These are phyloP conservation scores for Macrotrachela quadricornifera DNA, from an alignment of 1,140 invertebrate species.

Conservation along the genomic window DNA sequence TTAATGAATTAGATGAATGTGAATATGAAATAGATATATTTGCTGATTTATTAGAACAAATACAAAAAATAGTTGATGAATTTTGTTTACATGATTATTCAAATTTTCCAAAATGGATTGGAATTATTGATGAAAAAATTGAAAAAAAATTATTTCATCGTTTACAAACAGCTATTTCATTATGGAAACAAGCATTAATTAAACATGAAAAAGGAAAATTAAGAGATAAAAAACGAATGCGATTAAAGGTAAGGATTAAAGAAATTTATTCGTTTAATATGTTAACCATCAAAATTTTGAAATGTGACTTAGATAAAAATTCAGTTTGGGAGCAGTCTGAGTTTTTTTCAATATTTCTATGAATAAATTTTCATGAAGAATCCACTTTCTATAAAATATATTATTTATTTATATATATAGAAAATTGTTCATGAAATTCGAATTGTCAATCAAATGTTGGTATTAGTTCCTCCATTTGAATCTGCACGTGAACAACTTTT, in stretches of 20 bases:
- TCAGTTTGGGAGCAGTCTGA: too few species aligned
- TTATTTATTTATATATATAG: too few species aligned
- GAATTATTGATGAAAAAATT: constrained; percentile 68
- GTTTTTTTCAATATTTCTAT: too few species aligned
- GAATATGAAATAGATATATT: constrained; percentile 74
- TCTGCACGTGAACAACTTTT: constrained; percentile 79
- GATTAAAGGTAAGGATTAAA: too few species aligned
- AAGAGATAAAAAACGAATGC: constrained; percentile 20
- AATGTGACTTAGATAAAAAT: too few species aligned
- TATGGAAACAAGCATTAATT: too few species aligned
- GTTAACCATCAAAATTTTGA: too few species aligned
- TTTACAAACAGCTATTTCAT: too few species aligned
- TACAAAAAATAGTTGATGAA: constrained; percentile 92
- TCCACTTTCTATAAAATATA: too few species aligned
- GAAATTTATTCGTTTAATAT: too few species aligned
- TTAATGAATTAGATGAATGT: constrained; percentile 55
- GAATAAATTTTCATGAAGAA: too few species aligned
- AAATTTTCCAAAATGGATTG: constrained; percentile 84
- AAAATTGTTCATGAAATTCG: constrained; percentile 41
- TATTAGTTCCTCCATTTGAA: constrained; percentile 70
- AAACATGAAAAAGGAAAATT: too few species aligned
- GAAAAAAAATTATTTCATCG: not conserved
- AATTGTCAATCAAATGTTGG: constrained; percentile 94
- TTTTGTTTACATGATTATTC: constrained; percentile 85
- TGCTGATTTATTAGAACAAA: constrained; percentile 71